A percentile compares a stretch with the other conserved stretches of the same genome.
Conservation (phyloP, 2,888 invertebrate genomes). For the Leucophenga montana region DNA sequence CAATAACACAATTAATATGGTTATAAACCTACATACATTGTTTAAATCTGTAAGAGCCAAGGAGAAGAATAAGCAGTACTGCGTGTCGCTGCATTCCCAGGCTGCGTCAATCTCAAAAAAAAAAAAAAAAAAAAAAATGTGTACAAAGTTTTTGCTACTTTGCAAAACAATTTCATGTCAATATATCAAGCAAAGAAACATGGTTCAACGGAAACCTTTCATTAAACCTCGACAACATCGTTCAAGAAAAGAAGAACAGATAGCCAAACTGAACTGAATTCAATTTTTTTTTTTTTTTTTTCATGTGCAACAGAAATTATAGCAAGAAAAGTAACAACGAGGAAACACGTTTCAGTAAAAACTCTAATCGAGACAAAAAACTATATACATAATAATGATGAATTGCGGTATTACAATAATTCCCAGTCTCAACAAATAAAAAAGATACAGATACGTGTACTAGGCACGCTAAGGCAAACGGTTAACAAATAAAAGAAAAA, state of each 20-base stretch:
- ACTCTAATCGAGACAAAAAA: not conserved
- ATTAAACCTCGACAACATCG: conserved; percentile 43
- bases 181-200: conserved; percentile 51
- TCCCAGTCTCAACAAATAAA: conserved; percentile 44
- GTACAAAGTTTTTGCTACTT: conserved; percentile 8
- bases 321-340: conserved; percentile 28
- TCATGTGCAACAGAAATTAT: conserved; percentile 37
- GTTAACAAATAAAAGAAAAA: conserved; percentile 58
- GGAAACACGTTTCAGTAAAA: conserved; percentile 36
- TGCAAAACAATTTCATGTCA: conserved; percentile 51
- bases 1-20: too few species aligned
- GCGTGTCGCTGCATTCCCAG: conserved; percentile 29
- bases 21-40: too few species aligned
- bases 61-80: not conserved
- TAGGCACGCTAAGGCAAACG: conserved; percentile 21
- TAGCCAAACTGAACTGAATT: not conserved
- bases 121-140: too few species aligned
- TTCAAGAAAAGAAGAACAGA: conserved; percentile 28
- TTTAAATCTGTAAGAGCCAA: not conserved
- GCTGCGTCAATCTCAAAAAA: conserved; percentile 46
- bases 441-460: conserved; percentile 28
- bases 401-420: conserved; percentile 67
- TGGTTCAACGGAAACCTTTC: conserved; percentile 51
- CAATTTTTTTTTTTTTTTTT: conserved; percentile 34
- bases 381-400: conserved; percentile 63